Percentiles rank a stretch among this genome's conserved stretches.
These are phyloP conservation scores for Casuarius casuarius DNA, from an alignment of 2,113 vertebrate species.

Conservation along the genomic window DNA sequence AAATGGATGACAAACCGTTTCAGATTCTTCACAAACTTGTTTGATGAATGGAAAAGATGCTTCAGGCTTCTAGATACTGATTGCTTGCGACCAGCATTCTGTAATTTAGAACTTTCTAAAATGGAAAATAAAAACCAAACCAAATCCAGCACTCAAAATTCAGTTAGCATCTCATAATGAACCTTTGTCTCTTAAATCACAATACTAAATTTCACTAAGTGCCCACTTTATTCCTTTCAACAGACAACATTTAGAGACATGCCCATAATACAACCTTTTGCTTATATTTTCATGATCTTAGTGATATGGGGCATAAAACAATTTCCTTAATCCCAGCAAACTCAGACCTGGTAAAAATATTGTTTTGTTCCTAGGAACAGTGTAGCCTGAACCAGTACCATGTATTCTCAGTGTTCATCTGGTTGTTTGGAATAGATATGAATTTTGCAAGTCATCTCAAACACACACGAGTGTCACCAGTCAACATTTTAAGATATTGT, in stretches of 20 bases:
- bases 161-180: background rate
- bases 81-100: constrained; percentile 93
- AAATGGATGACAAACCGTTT: constrained; percentile 84
- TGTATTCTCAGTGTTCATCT: background rate
- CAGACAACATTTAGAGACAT: background rate
- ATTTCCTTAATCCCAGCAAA: background rate
- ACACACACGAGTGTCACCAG: background rate
- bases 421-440: background rate
- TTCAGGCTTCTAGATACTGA: constrained; percentile 96
- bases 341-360: background rate
- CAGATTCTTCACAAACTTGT: constrained; percentile 97
- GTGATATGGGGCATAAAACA: background rate
- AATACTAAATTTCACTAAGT: background rate
- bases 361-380: background rate
- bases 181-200: background rate
- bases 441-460: background rate
- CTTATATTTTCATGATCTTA: background rate
- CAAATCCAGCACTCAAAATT: background rate
- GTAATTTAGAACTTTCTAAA: constrained; percentile 89
- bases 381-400: background rate
- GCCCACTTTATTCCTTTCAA: background rate
- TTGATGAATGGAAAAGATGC: constrained; percentile 97
- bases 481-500: background rate
- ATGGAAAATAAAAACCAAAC: constrained; percentile 36
- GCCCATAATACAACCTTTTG: background rate